These are phyloP conservation scores for Platysteira castanea DNA, from an alignment of 2,113 vertebrate genomes.

Conservation along the genomic window DNA sequence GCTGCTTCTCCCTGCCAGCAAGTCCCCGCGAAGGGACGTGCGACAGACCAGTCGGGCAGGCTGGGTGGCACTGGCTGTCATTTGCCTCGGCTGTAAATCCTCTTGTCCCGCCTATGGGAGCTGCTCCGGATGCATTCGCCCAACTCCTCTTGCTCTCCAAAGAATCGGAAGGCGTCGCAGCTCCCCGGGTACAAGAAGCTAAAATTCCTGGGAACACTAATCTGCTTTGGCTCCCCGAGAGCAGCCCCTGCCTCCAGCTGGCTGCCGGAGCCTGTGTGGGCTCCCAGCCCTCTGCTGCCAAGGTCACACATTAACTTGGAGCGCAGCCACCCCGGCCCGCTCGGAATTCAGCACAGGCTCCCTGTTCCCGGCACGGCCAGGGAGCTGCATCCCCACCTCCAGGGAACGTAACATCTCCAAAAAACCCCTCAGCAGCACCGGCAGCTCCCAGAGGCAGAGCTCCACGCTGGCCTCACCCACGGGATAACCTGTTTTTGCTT, in stretches of 20 bases:
- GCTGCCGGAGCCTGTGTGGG: accelerated
- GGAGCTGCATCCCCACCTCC: neutral
- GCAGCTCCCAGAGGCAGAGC: neutral
- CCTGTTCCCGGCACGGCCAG: neutral
- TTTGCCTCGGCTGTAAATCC: neutral
- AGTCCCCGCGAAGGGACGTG: neutral
- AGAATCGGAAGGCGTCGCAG: neutral
- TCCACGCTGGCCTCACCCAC: neutral
- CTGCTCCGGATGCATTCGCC: neutral
- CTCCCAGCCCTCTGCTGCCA: neutral
- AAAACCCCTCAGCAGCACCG: neutral
- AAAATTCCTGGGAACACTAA: neutral
- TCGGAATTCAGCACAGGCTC: neutral
- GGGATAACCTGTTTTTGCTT: neutral
- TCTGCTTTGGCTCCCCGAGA: neutral
- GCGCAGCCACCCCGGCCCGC: neutral
- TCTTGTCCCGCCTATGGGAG: neutral
- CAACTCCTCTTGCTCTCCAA: accelerated
- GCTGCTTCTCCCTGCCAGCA: neutral
- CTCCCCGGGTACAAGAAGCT: neutral
- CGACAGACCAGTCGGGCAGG: neutral
- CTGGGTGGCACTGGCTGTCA: neutral
- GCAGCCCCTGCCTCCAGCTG: neutral
- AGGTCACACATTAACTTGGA: constrained; percentile 46
- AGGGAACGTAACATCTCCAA: neutral